phyloP scores from a whole-genome alignment of 2,888 invertebrate species.

The Unio pictorum region DNA sequence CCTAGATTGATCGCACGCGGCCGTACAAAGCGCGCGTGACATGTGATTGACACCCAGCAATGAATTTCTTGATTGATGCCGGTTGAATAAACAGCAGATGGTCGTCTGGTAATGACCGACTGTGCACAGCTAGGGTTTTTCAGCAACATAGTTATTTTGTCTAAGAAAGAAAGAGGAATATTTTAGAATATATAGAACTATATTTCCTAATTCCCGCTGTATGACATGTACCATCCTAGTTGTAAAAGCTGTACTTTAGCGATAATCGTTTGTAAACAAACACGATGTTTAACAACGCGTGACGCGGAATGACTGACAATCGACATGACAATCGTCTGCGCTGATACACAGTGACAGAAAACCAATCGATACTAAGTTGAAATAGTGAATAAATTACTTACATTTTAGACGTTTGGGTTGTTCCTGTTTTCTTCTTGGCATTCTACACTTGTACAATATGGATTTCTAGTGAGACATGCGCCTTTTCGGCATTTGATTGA shows the following conservation, averaged over 20 bases:
- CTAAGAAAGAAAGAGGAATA: too few relatives aligned
- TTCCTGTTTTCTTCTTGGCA: conserved; percentile 73
- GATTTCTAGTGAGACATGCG: not conserved
- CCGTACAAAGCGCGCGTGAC: conserved; percentile 65
- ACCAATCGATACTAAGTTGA: not conserved
- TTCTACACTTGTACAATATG: conserved; percentile 25
- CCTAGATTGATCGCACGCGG: conserved; percentile 65
- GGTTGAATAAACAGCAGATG: conserved; percentile 65
- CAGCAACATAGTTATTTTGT: too few relatives aligned
- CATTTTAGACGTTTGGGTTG: conserved; percentile 75
- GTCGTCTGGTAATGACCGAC: conserved; percentile 18
- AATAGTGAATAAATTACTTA: conserved; percentile 45
- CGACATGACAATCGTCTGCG: not conserved
- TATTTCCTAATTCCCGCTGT: conserved; percentile 2
- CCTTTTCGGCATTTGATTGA: not conserved
- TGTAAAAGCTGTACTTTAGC: not conserved
- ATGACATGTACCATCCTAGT: not conserved
- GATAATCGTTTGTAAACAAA: conserved; percentile 33
- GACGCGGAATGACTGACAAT: too few relatives aligned
- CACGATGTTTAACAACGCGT: conserved; percentile 28
- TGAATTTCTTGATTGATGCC: conserved; percentile 68
- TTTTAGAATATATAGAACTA: too few relatives aligned
- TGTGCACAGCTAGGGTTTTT: not conserved
- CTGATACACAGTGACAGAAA: conserved; percentile 2
- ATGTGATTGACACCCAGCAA: conserved; percentile 68